Evolutionary conservation across 1,140 invertebrate genomes (phyloP).

Genomic region (Whitmania pigra): DNA sequence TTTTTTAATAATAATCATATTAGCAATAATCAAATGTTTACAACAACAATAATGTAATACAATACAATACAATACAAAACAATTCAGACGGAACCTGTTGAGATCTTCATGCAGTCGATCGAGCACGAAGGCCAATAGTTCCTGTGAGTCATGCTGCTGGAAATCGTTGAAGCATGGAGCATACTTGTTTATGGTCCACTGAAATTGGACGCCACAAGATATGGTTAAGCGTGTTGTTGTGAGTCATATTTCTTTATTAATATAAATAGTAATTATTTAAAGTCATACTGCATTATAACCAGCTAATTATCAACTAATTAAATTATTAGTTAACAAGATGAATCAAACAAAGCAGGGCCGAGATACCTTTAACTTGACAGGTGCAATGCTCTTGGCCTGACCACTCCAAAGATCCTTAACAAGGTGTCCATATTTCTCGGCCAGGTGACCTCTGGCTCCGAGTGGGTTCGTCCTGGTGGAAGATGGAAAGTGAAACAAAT

Average conservation of each 20-base stretch:
- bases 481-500: slow-evolving; percentile 13
- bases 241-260: too few species aligned
- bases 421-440: slow-evolving; percentile 67
- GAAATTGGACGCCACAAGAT: slow-evolving; percentile 24
- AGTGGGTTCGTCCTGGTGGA: slow-evolving; percentile 56
- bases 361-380: slow-evolving; percentile 60
- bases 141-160: slow-evolving; percentile 78
- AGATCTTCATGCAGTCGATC: slow-evolving; percentile 80
- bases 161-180: slow-evolving; percentile 69
- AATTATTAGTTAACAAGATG: neutral
- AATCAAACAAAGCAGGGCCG: neutral
- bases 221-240: neutral
- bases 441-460: slow-evolving; percentile 68
- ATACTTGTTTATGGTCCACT: slow-evolving; percentile 69
- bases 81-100: slow-evolving; percentile 50
- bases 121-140: slow-evolving; percentile 71
- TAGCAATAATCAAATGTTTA: too few species aligned
- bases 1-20: too few species aligned
- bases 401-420: slow-evolving; percentile 75
- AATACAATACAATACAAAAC: neutral
- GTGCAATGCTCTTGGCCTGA: slow-evolving; percentile 63
- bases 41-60: neutral
- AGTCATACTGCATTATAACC: neutral
- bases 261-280: too few species aligned
- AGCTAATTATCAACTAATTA: neutral